Base-by-base conservation (phyloP, 2,888 invertebrate genomes). In the Bellardia pandia region DNA sequence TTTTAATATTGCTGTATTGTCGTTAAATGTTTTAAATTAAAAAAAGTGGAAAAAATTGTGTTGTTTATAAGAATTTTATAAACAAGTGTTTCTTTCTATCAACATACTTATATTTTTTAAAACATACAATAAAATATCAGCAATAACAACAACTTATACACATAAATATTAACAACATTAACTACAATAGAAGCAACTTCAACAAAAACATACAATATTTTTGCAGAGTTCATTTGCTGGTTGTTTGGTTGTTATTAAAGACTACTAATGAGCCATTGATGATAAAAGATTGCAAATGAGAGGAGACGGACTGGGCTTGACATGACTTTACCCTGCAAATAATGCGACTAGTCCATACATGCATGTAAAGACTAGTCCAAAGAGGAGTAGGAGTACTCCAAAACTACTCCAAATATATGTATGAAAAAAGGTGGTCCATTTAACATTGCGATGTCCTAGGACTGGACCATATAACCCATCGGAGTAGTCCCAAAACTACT, bases 251-350 rank as follows among this genome's bases (percentile, higher is more conserved):
- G 33, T 81, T 78, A 78, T 75, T 78, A 82, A 76, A 87, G 87
- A 87, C 87, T 87, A 87, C 87, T 85, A 87, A 87, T 85, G 87
- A 87, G 85, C 87, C 85, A 78, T 78, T 75, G 77, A 72, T 75
- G 81, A 85, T 62, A 40, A 69, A 80, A 83, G 76, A 86, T 86
- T 80, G 64, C 51, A 62, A 81, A 77, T 77, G 30, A 81, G 81
- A 76, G 53, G 16, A 85, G 75, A 76, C 68, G 56, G 62, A 64
- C 58, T 48, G 56, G 64, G 64, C 62, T 51, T 68, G 69, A 82
- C 75, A 69, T 69, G 75, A 45, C 69, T 76, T 76, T 83, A n/a
- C n/a, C n/a, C n/a, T n/a, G n/a, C n/a, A n/a, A n/a, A n/a, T n/a
- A n/a, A n/a, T n/a, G n/a, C n/a, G n/a, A n/a, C n/a, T n/a, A n/a